These are phyloP conservation scores for Globodera rostochiensis DNA, from an alignment of 1,140 invertebrate genomes.

Conservation along the genomic window DNA sequence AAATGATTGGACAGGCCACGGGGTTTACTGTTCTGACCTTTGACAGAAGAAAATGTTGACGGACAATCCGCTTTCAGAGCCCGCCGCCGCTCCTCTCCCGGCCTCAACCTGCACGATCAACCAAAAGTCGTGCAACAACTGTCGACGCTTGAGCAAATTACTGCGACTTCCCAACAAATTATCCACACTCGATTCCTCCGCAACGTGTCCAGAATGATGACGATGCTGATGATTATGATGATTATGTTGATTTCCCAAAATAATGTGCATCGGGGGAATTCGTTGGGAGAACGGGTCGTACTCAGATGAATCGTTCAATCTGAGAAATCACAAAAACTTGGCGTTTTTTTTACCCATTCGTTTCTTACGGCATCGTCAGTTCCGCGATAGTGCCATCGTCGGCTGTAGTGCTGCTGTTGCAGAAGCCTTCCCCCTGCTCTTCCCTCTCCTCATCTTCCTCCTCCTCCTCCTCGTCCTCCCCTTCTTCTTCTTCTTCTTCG, in stretches of 20 bases:
- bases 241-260: too few relatives aligned
- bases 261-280: too few relatives aligned
- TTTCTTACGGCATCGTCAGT: conserved; percentile 16
- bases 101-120: conserved; percentile 43
- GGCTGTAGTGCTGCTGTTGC: not conserved
- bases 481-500: not conserved
- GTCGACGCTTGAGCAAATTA: conserved; percentile 25
- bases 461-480: not conserved
- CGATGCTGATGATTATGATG: too few relatives aligned
- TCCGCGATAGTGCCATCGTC: conserved; percentile 18
- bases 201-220: too few relatives aligned
- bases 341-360: too few relatives aligned
- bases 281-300: not conserved
- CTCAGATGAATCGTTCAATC: conserved; percentile 1
- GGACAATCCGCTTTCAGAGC: not conserved
- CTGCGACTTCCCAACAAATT: conserved; percentile 18
- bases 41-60: conserved; percentile 52
- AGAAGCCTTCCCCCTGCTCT: not conserved
- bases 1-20: too few relatives aligned
- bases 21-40: conserved; percentile 15
- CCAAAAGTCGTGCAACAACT: conserved; percentile 48
- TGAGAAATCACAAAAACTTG: too few relatives aligned
- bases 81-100: not conserved
- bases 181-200: not conserved
- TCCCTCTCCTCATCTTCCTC: conserved; percentile 26